Evolutionary conservation across 1,140 invertebrate species (phyloP), one percentile per base, ranked within the genome.

Genomic region (Brachionus calyciflorus): DNA sequence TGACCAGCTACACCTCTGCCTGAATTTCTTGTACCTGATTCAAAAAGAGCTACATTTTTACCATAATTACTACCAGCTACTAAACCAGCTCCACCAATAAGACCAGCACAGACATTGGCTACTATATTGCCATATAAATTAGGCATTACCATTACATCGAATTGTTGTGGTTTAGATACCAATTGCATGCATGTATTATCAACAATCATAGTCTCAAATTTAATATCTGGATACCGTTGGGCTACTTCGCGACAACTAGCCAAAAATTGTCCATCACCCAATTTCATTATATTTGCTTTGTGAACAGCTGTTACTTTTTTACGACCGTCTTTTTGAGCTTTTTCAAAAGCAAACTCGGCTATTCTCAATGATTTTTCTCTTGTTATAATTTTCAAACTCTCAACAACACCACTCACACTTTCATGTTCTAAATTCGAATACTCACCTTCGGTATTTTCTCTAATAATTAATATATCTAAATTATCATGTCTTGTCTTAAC

Each of bases 321-420:
- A 26, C 95, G 89, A 78, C 91, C 91, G 84, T 95, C 91, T 84
- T 93, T 95, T 9, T 93, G 91, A 0, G 96, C 96, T 86, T 96
- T 98, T 86, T 99, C 96, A 86, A 99, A 99, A 1, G 96, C 96
- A 87, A 98, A 99, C 84, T 98, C 98, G 7, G 96, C 96, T 81
- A 99, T 98, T 78, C 94, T 88, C 83, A 91, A 89, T 12, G 93
- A 96, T 81, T 98, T 98, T 10, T 88, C 87, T 12, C 89, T 89
- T 2, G 96, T 99, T 14, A 98, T 91, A 24, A 77, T 53, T 28
- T 99, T 99, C 77, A 99, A 85, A 82, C 94, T 96, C 83, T 99
- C 96, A 4, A 99, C 92, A 33, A 99, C 93, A 21, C 94, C 94
- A 21, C 82, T 80, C 0, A 95, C 93, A 80, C 92, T 83, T 81